Percentiles rank a stretch among this genome's conserved stretches.
Evolutionary conservation across 2,113 vertebrate genomes (phyloP).

Genomic region (Narcine bancroftii): DNA sequence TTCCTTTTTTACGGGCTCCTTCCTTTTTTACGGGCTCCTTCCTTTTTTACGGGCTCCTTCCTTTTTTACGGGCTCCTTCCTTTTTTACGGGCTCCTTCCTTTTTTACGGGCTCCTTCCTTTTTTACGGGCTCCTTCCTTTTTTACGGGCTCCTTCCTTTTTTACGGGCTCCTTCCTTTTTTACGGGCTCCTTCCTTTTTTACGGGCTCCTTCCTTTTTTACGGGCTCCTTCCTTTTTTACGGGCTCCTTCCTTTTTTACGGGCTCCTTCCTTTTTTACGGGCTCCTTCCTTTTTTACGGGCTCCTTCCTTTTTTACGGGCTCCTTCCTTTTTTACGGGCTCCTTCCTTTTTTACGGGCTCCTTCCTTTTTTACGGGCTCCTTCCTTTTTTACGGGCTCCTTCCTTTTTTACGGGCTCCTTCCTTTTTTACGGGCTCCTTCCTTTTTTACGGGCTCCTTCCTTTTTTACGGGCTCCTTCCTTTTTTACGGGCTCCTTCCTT

Average conservation of each 20-base stretch:
- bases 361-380: background rate
- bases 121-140: background rate
- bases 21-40: background rate
- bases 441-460: background rate
- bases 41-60: background rate
- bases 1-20: background rate
- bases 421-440: background rate
- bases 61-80: background rate
- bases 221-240: background rate
- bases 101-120: background rate
- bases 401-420: background rate
- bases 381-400: background rate
- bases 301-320: background rate
- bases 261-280: background rate
- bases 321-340: background rate
- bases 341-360: background rate
- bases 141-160: background rate
- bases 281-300: background rate
- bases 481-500: background rate
- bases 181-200: background rate
- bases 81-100: background rate
- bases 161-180: background rate
- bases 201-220: background rate
- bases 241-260: background rate
- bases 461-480: background rate